phyloP scores from a whole-genome alignment of 1,140 invertebrate genomes.

The Ectropis grisescens region DNA sequence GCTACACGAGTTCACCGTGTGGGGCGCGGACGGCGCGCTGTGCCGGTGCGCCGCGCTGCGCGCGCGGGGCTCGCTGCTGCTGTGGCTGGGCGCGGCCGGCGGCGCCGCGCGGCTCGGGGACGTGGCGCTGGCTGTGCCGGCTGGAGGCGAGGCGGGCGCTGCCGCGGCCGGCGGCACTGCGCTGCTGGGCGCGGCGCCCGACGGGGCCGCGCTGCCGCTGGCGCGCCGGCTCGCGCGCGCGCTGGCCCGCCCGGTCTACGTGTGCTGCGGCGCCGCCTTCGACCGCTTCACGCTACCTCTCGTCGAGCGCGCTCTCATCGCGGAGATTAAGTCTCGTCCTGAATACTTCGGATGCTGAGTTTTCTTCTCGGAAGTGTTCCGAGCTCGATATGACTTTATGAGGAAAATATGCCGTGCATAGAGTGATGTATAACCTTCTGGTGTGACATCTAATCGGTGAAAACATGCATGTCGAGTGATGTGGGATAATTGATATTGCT shows the following conservation, averaged over 20 bases:
- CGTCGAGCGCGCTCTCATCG: conserved; percentile 17
- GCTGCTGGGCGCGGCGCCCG: conserved; percentile 14
- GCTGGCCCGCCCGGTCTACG: conserved; percentile 14
- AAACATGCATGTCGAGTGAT: no score
- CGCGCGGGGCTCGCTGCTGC: conserved; percentile 22
- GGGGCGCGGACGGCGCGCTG: conserved; percentile 21
- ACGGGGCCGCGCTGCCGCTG: conserved; percentile 10
- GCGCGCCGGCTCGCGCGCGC: conserved; percentile 15
- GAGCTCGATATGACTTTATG: no score
- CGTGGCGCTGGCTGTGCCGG: conserved; percentile 17
- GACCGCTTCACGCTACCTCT: conserved; percentile 24
- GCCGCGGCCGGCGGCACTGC: conserved; percentile 8
- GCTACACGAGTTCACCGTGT: conserved; percentile 27
- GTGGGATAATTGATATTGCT: no score
- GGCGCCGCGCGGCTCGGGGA: conserved; percentile 19
- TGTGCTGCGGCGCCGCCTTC: conserved; percentile 17
- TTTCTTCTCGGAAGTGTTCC: no score
- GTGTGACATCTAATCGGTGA: no score
- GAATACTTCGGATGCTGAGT: conserved; percentile 15
- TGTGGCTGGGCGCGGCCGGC: no score
- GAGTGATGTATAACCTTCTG: no score
- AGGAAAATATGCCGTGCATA: no score
- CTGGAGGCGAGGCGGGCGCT: no score
- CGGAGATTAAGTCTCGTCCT: conserved; percentile 15
- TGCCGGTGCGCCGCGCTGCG: conserved; percentile 19